A percentile compares a stretch with the other conserved stretches of the same genome.
Evolutionary conservation across 23 tunicate genomes (phyloP).

Genomic region (Trididemnum miniatum): DNA sequence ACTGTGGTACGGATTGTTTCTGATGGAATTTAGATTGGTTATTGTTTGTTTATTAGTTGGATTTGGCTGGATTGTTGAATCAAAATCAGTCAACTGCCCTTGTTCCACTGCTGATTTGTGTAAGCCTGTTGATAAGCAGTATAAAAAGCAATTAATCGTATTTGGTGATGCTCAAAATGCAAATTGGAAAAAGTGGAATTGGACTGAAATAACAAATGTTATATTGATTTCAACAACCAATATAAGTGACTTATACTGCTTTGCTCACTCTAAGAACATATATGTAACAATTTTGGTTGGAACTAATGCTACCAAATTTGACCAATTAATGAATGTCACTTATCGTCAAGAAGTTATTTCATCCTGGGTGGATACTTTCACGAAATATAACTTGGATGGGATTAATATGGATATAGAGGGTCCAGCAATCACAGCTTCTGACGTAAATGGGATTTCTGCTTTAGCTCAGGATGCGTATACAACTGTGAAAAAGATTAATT

Average conservation of each 20-base stretch:
- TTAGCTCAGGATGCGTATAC: constrained; percentile 39
- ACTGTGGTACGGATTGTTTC: no score
- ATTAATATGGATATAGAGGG: constrained; percentile 79
- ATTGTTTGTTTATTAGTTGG: no score
- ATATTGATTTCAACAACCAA: constrained; percentile 11
- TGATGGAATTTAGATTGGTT: no score
- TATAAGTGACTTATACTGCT: constrained; percentile 54
- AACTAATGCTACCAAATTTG: constrained; percentile 8
- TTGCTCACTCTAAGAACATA: constrained; percentile 58
- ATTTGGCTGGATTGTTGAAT: background rate
- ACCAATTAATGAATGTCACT: constrained; percentile 2
- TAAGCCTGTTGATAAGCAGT: constrained; percentile 48
- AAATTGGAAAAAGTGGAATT: constrained; percentile 52
- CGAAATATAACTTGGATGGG: constrained; percentile 52
- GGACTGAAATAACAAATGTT: constrained; percentile 73
- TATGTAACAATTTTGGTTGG: constrained; percentile 55
- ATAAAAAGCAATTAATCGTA: constrained; percentile 51
- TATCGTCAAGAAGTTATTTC: constrained; percentile 50
- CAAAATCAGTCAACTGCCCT: constrained; percentile 21
- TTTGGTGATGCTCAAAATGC: constrained; percentile 28
- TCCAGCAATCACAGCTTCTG: constrained; percentile 40
- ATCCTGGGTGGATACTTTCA: constrained; percentile 43
- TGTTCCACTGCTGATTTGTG: constrained; percentile 46
- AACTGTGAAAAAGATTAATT: constrained; percentile 41
- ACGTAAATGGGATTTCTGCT: constrained; percentile 28